Evolutionary conservation across 2,113 vertebrate species (phyloP).

Genomic region (Pteruthius melanotis): DNA sequence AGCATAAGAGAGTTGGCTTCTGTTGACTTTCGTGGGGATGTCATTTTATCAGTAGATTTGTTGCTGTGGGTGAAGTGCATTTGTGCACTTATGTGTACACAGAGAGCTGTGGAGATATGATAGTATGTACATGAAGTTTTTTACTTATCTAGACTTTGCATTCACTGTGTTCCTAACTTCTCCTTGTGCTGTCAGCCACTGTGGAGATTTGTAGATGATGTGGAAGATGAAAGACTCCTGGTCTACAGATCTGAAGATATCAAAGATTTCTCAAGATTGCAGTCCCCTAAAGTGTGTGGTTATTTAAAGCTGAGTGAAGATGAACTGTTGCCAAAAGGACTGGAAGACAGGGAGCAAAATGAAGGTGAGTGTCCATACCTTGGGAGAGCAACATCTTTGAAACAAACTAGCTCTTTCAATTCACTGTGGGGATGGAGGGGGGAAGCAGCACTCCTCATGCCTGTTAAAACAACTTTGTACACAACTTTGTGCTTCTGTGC

Average conservation of each 20-base stretch:
- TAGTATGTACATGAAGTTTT: not conserved
- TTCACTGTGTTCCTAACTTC: not conserved
- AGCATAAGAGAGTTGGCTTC: not conserved
- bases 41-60: not conserved
- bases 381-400: not conserved
- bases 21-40: not conserved
- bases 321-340: slow-evolving; percentile 75
- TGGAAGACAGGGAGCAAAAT: slow-evolving; percentile 19
- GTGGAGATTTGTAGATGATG: slow-evolving; percentile 88
- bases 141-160: not conserved
- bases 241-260: slow-evolving; percentile 95
- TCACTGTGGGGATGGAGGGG: not conserved
- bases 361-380: slow-evolving; percentile 37
- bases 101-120: not conserved
- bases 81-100: not conserved
- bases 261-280: slow-evolving; percentile 87
- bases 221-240: slow-evolving; percentile 81
- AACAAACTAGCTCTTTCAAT: not conserved
- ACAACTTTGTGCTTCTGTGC: not conserved
- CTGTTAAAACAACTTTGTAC: not conserved
- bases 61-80: not conserved
- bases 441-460: not conserved
- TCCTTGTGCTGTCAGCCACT: slow-evolving; percentile 76
- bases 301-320: slow-evolving; percentile 78
- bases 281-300: slow-evolving; percentile 91